A percentile compares a stretch with the other conserved stretches of the same genome.
These are phyloP conservation scores for Callipepla californica DNA, from an alignment of 2,113 vertebrate species.

Conservation along the genomic window DNA sequence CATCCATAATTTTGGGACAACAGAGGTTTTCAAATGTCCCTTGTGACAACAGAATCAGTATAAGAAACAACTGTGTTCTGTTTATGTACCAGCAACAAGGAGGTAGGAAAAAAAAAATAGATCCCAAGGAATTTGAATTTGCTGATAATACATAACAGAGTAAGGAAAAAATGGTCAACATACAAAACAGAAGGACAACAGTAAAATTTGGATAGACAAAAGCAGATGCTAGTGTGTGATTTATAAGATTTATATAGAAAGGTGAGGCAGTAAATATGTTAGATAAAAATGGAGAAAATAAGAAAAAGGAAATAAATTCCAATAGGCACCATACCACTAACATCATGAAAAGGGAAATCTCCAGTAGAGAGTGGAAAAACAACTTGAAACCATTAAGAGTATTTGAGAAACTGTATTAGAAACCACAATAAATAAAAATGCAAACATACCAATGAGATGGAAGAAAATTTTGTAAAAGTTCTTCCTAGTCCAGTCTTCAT, in stretches of 20 bases:
- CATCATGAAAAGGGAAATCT: neutral
- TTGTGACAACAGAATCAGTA: neutral
- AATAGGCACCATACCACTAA: neutral
- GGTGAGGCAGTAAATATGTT: neutral
- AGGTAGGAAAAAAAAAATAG: neutral
- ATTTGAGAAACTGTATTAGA: neutral
- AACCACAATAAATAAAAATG: neutral
- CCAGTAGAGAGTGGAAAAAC: neutral
- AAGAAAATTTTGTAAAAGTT: neutral
- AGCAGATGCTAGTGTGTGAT: neutral
- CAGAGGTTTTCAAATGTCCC: neutral
- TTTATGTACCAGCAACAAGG: neutral
- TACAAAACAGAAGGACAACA: neutral
- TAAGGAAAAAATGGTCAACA: neutral
- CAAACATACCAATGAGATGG: neutral
- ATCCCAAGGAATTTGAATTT: neutral
- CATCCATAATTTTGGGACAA: constrained; percentile 27
- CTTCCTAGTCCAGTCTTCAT: neutral
- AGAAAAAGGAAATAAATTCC: neutral
- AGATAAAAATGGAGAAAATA: neutral
- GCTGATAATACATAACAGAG: neutral
- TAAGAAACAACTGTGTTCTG: neutral
- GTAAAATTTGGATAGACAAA: neutral
- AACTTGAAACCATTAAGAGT: neutral
- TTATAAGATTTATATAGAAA: neutral